phyloP scores from a whole-genome alignment of 2,113 vertebrate genomes.

The Pagrus major region DNA sequence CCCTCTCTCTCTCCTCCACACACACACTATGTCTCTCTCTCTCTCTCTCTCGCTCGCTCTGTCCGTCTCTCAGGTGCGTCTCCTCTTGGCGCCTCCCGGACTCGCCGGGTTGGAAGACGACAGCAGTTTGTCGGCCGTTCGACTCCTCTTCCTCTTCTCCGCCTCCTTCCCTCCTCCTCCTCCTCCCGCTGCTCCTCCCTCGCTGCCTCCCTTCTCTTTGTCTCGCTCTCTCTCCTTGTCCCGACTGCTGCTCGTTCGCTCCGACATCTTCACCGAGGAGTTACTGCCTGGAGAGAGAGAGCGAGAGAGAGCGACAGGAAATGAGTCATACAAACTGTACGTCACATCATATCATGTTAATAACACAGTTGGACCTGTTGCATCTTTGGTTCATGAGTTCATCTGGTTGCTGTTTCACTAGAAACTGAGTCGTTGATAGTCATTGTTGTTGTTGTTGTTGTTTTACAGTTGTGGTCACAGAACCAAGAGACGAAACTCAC shows the following conservation, averaged over 20 bases:
- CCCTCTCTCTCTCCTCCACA: not conserved
- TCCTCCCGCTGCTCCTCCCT: conserved; percentile 81
- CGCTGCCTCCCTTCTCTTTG: conserved; percentile 87
- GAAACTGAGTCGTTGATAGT: too few relatives aligned
- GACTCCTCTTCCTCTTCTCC: conserved; percentile 95
- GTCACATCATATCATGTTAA: too few relatives aligned
- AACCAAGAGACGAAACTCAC: too few relatives aligned
- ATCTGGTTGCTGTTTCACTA: too few relatives aligned
- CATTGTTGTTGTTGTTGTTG: too few relatives aligned
- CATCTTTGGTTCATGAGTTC: too few relatives aligned
- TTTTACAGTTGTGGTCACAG: too few relatives aligned
- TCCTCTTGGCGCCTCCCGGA: conserved; percentile 89
- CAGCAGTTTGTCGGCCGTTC: conserved; percentile 92
- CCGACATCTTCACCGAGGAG: conserved; percentile 82
- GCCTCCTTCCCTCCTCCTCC: conserved; percentile 87
- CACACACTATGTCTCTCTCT: not conserved
- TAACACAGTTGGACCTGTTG: too few relatives aligned
- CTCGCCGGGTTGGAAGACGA: conserved; percentile 94
- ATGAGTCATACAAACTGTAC: too few relatives aligned
- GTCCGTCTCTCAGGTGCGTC: conserved; percentile 78
- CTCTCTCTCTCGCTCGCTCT: not conserved
- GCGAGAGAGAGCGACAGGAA: not conserved
- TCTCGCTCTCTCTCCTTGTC: conserved; percentile 88
- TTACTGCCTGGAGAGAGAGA: conserved; percentile 76
- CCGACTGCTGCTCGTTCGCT: conserved; percentile 85